These are phyloP conservation scores for Phylloscopus collybita DNA, from an alignment of 2,797 vertebrate genomes.

Conservation along the genomic window DNA sequence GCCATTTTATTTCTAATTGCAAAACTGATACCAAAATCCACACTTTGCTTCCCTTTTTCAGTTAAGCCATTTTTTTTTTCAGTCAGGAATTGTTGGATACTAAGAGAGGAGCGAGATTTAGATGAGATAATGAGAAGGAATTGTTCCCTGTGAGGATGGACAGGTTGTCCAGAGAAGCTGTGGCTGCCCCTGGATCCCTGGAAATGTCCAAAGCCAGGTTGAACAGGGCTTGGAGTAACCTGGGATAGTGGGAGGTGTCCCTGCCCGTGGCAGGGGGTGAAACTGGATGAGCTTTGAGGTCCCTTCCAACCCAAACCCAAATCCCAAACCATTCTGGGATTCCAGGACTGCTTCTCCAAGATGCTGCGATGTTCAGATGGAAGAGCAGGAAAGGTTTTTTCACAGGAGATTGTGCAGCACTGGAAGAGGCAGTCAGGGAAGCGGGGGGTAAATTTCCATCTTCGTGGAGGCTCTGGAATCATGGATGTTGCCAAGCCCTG, in stretches of 20 bases:
- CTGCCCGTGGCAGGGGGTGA: background rate
- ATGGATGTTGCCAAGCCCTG: background rate
- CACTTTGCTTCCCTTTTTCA: background rate
- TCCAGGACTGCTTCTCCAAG: background rate
- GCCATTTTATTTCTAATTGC: background rate
- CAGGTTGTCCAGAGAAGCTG: accelerated
- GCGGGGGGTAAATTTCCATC: background rate
- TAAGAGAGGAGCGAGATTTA: background rate
- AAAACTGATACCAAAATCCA: background rate
- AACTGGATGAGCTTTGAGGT: accelerated
- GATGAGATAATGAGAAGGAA: background rate
- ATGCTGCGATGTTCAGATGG: background rate
- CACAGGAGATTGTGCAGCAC: background rate
- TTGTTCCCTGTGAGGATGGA: accelerated
- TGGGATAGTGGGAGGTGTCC: accelerated
- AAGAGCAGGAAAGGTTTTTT: background rate
- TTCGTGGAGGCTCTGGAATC: background rate
- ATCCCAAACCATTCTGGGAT: background rate
- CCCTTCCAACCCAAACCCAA: background rate
- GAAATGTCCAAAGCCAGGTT: accelerated
- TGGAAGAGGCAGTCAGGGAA: background rate
- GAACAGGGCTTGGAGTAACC: accelerated
- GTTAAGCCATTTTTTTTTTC: background rate
- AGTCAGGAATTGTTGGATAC: background rate
- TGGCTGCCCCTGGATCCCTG: background rate